Base-by-base conservation (phyloP, 2,797 vertebrate species). In the Sebastes matsubarae region DNA sequence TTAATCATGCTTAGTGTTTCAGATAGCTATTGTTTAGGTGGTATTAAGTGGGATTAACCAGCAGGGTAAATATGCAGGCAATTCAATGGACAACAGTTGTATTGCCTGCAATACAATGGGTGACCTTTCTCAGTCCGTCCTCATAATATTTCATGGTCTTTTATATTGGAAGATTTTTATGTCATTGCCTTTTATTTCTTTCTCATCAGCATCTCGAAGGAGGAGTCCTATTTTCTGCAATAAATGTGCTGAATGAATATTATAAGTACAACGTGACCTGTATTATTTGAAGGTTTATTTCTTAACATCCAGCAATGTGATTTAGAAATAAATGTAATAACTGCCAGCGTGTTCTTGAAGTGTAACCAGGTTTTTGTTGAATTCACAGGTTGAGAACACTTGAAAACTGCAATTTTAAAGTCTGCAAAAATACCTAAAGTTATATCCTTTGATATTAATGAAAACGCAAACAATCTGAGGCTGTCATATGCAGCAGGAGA, bases 161-260 rank as follows among this genome's bases (percentile, higher is more conserved):
- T 70, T 55, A 54, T 59, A 46, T 16, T 34, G 18, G 38, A 54
- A 65, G 52, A 64, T 14, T 36, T 72, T 84, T 54, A 67, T 65
- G 36, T 65, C 24, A 50, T 3, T 4, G 55, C 20, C 24, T 83
- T 83, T 75, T 76, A 38, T 79, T 64, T 75, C 25, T 68, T 71
- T 63, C 10, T 69, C 61, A 77, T 61, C 25, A 72, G 59, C 22
- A 65, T 71, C 55, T 50, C 10, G 18, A 52, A 69, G 20, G 59
- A 84, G 11, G 54, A 65, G 38, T 61, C 16, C 55, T 66, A 76
- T 90, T 75, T 85, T 80, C 57, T 79, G 65, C 32, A 22, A 75
- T 82, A 67, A 57, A 76, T 84, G 12, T 80, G 64, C 85, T 72
- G 22, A 32, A 36, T 76, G 59, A 76, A 27, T 29, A 61, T 54